These are phyloP conservation scores for Phthorimaea operculella DNA, from an alignment of 1,140 invertebrate genomes.

Conservation along the genomic window DNA sequence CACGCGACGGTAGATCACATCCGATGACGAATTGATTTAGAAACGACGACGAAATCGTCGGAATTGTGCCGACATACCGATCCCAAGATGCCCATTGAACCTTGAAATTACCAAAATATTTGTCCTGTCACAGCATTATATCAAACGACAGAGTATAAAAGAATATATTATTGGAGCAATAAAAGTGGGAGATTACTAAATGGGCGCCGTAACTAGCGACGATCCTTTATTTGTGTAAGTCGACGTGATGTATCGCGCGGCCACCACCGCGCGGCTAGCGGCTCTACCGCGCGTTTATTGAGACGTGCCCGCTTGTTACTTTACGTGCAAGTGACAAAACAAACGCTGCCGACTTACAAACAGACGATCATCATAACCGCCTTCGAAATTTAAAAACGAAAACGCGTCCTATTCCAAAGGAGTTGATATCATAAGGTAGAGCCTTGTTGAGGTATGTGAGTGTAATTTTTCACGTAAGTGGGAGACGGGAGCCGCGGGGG, in stretches of 20 bases:
- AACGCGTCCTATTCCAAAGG: not conserved
- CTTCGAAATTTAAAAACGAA: not conserved
- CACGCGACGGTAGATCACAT: constrained; percentile 53
- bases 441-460: constrained; percentile 15
- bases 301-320: constrained; percentile 24
- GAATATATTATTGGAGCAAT: not conserved
- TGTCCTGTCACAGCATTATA: not conserved
- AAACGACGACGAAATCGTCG: constrained; percentile 52
- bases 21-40: constrained; percentile 59
- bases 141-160: not conserved
- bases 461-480: constrained; percentile 58
- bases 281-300: constrained; percentile 34
- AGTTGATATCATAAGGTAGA: constrained; percentile 5
- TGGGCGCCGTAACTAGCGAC: constrained; percentile 34
- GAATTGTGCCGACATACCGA: constrained; percentile 41
- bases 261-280: constrained; percentile 28
- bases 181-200: constrained; percentile 37
- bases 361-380: not conserved
- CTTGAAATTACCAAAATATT: not conserved
- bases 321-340: constrained; percentile 6
- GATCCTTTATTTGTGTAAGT: constrained; percentile 44
- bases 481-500: constrained; percentile 39
- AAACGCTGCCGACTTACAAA: not conserved
- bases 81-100: not conserved
- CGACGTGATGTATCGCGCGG: constrained; percentile 41